Evolutionary conservation across 2,888 invertebrate species (phyloP).

Genomic region (Cheiracanthium punctorium): DNA sequence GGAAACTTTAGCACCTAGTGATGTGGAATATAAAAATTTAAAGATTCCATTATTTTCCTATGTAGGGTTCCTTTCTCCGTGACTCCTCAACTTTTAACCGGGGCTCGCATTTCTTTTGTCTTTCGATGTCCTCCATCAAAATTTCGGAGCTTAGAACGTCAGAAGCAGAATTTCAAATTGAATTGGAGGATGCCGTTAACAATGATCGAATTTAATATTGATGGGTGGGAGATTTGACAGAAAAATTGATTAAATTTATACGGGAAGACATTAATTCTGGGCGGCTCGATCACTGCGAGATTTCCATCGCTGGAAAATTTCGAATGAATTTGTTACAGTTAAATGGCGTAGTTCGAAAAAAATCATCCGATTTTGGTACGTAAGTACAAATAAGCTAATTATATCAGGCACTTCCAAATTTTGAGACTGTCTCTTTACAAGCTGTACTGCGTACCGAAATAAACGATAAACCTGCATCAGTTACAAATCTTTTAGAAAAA

Average conservation of each 20-base stretch:
- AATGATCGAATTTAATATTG: constrained; percentile 1
- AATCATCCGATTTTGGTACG: too few species aligned
- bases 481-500: too few species aligned
- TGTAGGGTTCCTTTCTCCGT: background rate
- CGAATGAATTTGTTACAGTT: too few species aligned
- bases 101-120: constrained; percentile 2
- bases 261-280: background rate
- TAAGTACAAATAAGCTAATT: too few species aligned
- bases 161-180: constrained; percentile 7
- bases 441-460: too few species aligned
- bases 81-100: background rate
- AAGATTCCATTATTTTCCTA: background rate
- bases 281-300: too few species aligned
- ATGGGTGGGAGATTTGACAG: background rate
- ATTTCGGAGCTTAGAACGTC: background rate
- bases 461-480: too few species aligned
- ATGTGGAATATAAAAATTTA: constrained; percentile 1
- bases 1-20: background rate
- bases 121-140: constrained; percentile 6
- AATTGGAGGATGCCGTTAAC: background rate
- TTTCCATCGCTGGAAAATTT: too few species aligned
- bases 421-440: too few species aligned
- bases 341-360: too few species aligned
- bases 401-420: too few species aligned
- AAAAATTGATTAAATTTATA: background rate